phyloP scores from a whole-genome alignment of 1,140 invertebrate genomes.

The Megalonaias nervosa region DNA sequence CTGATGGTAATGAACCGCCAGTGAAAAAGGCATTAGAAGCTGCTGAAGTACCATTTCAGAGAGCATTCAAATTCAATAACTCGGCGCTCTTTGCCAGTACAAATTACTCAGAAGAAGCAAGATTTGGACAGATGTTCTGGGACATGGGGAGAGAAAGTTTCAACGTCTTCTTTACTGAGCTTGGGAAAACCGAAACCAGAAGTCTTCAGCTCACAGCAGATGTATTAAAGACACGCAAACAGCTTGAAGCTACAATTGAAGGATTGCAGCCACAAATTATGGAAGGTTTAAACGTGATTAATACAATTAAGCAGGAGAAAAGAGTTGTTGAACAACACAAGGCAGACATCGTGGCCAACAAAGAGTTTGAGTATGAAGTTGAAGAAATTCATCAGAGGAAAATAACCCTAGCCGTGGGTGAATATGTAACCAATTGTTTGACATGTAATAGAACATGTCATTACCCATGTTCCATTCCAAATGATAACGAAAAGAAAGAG shows the following conservation, averaged over 20 bases:
- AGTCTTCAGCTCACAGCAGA: constrained; percentile 28
- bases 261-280: constrained; percentile 19
- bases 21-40: constrained; percentile 23
- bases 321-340: constrained; percentile 18
- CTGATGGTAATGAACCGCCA: constrained; percentile 27
- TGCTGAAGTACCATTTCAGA: constrained; percentile 30
- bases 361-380: constrained; percentile 30
- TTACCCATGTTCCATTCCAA: constrained; percentile 10
- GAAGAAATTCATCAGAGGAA: constrained; percentile 4
- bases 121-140: constrained; percentile 34
- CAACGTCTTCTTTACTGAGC: constrained; percentile 4
- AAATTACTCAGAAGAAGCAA: neutral
- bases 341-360: constrained; percentile 19
- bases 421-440: constrained; percentile 30
- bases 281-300: constrained; percentile 8
- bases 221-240: constrained; percentile 20
- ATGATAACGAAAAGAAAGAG: constrained; percentile 4
- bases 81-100: constrained; percentile 17
- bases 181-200: constrained; percentile 6
- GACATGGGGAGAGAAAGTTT: constrained; percentile 31
- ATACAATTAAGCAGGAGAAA: constrained; percentile 16
- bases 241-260: constrained; percentile 12
- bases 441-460: constrained; percentile 39
- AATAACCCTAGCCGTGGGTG: constrained; percentile 3
- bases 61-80: constrained; percentile 25